These are phyloP conservation scores for Paralichthys olivaceus DNA, from an alignment of 2,113 vertebrate genomes.

Conservation along the genomic window DNA sequence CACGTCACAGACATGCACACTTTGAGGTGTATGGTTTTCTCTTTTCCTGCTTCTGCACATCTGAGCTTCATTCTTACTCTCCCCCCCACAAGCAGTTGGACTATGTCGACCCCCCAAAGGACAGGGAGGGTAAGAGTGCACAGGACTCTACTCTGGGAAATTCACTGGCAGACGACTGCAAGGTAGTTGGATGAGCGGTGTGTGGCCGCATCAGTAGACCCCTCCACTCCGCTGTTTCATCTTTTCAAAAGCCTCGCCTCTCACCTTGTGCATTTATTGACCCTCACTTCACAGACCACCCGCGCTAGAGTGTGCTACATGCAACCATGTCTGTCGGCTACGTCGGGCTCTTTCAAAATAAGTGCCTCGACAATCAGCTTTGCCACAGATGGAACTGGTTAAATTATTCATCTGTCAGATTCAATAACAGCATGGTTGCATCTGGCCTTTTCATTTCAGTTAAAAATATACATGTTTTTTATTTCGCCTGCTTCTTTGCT, in stretches of 20 bases:
- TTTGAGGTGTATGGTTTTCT: constrained; percentile 59
- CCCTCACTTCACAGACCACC: constrained; percentile 37
- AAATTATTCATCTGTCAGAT: constrained; percentile 26
- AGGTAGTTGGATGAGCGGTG: constrained; percentile 81
- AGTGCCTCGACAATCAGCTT: neutral
- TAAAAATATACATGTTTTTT: constrained; percentile 39
- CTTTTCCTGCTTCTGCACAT: constrained; percentile 65
- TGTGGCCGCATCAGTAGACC: constrained; percentile 51
- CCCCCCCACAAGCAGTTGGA: constrained; percentile 82
- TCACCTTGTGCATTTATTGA: constrained; percentile 44
- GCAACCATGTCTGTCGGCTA: constrained; percentile 65
- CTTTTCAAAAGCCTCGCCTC: constrained; percentile 49
- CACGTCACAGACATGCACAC: constrained; percentile 61
- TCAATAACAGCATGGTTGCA: constrained; percentile 72
- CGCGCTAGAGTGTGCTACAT: constrained; percentile 53
- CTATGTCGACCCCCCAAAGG: constrained; percentile 77
- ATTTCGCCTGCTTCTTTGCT: constrained; percentile 13
- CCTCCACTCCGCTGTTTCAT: constrained; percentile 52
- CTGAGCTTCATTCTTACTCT: constrained; percentile 81
- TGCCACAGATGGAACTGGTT: neutral
- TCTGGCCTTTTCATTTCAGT: constrained; percentile 60
- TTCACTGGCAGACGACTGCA: constrained; percentile 85
- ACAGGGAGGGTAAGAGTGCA: constrained; percentile 81
- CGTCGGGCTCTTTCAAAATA: constrained; percentile 11
- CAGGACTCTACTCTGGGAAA: constrained; percentile 85